Base-by-base conservation (phyloP, 2,888 invertebrate species). In the Eupithecia subfuscata region DNA sequence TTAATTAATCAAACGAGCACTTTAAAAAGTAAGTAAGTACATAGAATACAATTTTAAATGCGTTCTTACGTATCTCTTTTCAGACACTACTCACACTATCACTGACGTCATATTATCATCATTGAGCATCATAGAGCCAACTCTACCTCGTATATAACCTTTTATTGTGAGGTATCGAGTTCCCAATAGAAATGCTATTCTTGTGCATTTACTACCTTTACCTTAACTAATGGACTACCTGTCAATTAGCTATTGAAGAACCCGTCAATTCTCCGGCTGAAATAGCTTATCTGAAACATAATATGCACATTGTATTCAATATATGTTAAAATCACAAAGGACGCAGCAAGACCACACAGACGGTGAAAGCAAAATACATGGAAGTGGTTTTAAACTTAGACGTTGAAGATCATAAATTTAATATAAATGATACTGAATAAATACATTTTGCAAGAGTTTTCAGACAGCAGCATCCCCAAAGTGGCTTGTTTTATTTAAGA, bases 301-400 rank as follows among this genome's bases (percentile, higher is more conserved):
- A 79, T 75, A 73, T 72, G 22, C 22, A 70, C 74, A 77, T 78
- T 80, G 77, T 79, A 73, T 76, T 76, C 72, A 78, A 79, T 80
- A 70, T 76, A 80, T 78, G 76, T 69, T 75, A 63, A 43, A 67
- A 63, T 68, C 73, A 77, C 69, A 71, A 80, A 71, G 68, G 72
- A 70, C 64, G 75, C 76, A 72, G 63, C 69, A 75, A 63, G 74
- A 75, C 74, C 74, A 69, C 71, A 71, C 74, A 77, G 25, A 34
- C 22, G 60, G 30, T 63, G 68, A 73, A 56, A 37, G 69, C 63
- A 48, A 69, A 48, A 18, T 5, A 72, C 52, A 7, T 73, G 22
- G 65, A 37, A 16, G n/a, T 68, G 48, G 22, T 16, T 48, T 14
- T 65, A 8, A 56, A 22, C 22, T 56, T 3, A 56, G 12, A 56